Evolutionary conservation across 2,797 vertebrate genomes (phyloP).

Genomic region (Ctenochaetus hawaiiensis): DNA sequence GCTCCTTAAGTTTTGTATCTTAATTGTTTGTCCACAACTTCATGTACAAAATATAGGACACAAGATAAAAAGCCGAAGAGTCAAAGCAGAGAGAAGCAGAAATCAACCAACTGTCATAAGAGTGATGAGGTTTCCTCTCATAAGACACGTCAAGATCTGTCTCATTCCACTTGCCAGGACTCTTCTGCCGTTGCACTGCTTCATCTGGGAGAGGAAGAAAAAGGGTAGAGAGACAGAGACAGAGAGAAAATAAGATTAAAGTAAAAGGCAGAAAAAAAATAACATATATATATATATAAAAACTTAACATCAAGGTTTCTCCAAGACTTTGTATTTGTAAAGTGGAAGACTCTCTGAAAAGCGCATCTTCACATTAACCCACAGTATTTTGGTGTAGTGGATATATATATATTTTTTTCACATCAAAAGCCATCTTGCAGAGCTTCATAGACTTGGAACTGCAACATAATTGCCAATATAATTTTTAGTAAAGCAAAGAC

Average conservation of each 20-base stretch:
- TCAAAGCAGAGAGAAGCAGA: background rate
- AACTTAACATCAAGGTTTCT: background rate
- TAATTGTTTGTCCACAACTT: background rate
- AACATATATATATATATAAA: background rate
- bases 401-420: too few relatives aligned
- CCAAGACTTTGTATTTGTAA: background rate
- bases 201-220: slow-evolving; percentile 82
- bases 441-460: too few relatives aligned
- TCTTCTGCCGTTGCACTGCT: slow-evolving; percentile 79
- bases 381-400: background rate
- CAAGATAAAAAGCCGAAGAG: background rate
- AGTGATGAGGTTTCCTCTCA: slow-evolving; percentile 88
- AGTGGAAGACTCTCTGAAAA: background rate
- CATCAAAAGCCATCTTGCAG: background rate
- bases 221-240: background rate
- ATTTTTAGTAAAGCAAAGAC: background rate
- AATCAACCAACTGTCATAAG: slow-evolving; percentile 87
- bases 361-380: background rate
- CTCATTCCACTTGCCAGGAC: slow-evolving; percentile 89
- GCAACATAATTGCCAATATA: background rate
- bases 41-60: background rate
- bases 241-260: background rate
- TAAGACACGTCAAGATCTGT: slow-evolving; percentile 90
- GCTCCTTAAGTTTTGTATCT: background rate
- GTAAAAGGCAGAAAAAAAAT: background rate